These are phyloP conservation scores for Phymatocera aterrima DNA, from an alignment of 2,888 invertebrate species.

Conservation along the genomic window DNA sequence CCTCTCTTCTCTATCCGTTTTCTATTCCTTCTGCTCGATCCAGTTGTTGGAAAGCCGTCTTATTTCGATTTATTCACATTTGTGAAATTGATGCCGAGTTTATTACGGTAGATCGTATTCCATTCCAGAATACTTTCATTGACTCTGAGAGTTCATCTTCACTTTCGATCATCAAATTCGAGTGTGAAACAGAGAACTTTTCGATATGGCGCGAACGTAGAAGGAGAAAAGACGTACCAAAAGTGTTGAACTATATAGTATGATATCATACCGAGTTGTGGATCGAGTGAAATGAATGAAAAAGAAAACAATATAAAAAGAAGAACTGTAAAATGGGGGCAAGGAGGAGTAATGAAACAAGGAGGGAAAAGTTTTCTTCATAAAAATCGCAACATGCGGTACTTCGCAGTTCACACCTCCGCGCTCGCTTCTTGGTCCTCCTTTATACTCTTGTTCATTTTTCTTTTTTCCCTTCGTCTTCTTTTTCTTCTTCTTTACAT, in stretches of 20 bases:
- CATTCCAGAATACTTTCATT: neutral
- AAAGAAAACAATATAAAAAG: too few species aligned
- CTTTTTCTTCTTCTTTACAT: slow-evolving; percentile 39
- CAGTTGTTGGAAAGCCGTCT: too few species aligned
- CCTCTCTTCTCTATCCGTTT: too few species aligned
- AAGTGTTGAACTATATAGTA: neutral
- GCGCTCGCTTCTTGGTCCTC: slow-evolving; percentile 21
- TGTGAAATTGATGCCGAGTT: too few species aligned
- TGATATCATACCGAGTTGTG: slow-evolving; percentile 19
- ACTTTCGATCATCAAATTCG: neutral
- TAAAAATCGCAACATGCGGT: slow-evolving; percentile 58
- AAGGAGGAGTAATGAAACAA: slow-evolving; percentile 27
- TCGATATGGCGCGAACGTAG: neutral
- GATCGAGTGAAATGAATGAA: slow-evolving; percentile 39
- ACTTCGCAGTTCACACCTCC: slow-evolving; percentile 45
- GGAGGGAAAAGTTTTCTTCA: slow-evolving; percentile 55
- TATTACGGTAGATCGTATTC: too few species aligned
- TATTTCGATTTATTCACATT: too few species aligned
- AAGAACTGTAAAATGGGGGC: too few species aligned
- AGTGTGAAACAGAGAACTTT: neutral
- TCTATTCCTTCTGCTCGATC: too few species aligned
- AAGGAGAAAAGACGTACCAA: neutral
- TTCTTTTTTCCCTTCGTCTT: neutral
- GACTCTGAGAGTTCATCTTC: neutral
- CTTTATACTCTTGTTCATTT: slow-evolving; percentile 2